Base-by-base conservation (phyloP, 2,113 vertebrate species). In the Thamnaconus septentrionalis region DNA sequence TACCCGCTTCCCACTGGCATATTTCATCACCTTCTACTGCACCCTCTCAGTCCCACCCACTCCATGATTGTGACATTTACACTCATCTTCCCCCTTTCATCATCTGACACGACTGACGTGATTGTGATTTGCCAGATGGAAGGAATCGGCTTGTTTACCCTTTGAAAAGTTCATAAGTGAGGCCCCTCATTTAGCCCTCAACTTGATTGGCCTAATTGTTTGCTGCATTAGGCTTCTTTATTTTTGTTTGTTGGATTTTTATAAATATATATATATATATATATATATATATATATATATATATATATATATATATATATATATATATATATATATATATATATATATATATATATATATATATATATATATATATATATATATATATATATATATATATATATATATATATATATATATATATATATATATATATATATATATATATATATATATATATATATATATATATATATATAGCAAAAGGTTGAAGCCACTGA, bases 81-180 rank as follows among this genome's bases (percentile, higher is more conserved):
- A 52, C 66, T 79, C 56, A 65, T 69, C 12, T 66, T 12, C 46
- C 58, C 59, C 44, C 58, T 80, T 78, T 78, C 52, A 75, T 71
- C 75, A 77, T 63, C 66, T 57, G 72, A 70, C 74, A 77, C 75
- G 52, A 54, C 71, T 77, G 52, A 54, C 71, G 71, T 67, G 62
- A 86, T 83, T 67, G 77, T 61, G 62, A 72, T 73, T 76, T 78
- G 53, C 53, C 65, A 44, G 61, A 67, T 72, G 18, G 69, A 73
- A 66, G 41, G 70, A 69, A 53, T 73, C 51, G 6, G 82, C 71
- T 79, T 85, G 81, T 82, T 85, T 85, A 83, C 78, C 62, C 64
- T 68, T 76, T 76, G 53, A 60, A 67, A 76, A 80, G 70, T 83
- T 81, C 64, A 84, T 61, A 62, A 83, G 77, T 12, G 53, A 85